Conservation (phyloP, 2,797 vertebrate genomes). For the Xenops minutus region DNA sequence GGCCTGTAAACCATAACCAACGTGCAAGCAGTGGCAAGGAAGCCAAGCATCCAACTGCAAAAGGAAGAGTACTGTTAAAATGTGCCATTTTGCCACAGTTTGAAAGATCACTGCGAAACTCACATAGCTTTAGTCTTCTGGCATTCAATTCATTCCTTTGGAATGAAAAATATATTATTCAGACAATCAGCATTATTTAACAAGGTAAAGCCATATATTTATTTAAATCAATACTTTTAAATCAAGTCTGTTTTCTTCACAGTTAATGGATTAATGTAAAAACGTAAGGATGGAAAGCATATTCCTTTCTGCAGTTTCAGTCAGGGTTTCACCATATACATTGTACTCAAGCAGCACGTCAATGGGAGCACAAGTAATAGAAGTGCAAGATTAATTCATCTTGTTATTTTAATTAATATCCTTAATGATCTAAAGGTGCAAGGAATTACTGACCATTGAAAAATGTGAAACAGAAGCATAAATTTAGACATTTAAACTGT, state of each 20-base stretch:
- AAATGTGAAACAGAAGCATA: neutral
- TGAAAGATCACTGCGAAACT: neutral
- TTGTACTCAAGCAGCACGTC: neutral
- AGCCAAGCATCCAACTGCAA: neutral
- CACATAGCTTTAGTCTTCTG: neutral
- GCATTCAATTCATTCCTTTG: neutral
- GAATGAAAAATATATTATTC: conserved; percentile 19
- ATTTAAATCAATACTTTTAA: neutral
- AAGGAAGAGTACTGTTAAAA: neutral
- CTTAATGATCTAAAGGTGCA: neutral
- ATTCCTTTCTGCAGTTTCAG: neutral
- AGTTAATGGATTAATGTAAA: neutral
- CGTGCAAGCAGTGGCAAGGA: neutral
- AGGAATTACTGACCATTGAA: neutral
- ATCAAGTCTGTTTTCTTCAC: neutral
- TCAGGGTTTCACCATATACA: neutral
- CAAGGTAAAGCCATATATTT: neutral
- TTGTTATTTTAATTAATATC: neutral
- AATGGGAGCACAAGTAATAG: neutral
- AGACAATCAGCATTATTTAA: neutral
- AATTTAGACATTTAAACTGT: neutral
- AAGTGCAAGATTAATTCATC: neutral
- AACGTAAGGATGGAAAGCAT: neutral
- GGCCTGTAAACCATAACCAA: neutral
- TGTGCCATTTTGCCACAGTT: neutral